Evolutionary conservation across 2,797 vertebrate species (phyloP).

Genomic region (Gambusia yucatana): DNA sequence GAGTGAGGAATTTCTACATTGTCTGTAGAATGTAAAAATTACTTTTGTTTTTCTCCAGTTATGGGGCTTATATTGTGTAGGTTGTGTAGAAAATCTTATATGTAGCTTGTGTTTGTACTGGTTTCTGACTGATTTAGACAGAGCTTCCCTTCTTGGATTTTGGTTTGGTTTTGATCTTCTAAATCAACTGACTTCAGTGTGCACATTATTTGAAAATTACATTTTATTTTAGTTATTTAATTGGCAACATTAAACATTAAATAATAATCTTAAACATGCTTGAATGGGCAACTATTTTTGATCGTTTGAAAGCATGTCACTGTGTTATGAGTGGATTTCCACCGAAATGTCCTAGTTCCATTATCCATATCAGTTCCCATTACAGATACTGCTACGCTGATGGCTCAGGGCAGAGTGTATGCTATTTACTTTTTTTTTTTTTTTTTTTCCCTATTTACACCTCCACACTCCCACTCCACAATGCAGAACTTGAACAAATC

Average conservation of each 20-base stretch:
- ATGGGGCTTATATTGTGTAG: neutral
- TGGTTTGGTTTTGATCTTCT: conserved; percentile 10
- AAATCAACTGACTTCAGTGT: conserved; percentile 27
- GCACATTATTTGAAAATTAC: conserved; percentile 25
- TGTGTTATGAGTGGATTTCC: neutral
- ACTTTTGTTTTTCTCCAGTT: neutral
- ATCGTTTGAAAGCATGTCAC: conserved; percentile 6
- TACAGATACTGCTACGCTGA: conserved; percentile 15
- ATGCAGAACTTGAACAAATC: conserved; percentile 23
- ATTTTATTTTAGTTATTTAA: conserved; percentile 3
- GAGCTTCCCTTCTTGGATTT: neutral
- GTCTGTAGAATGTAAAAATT: too few species aligned
- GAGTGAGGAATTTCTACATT: neutral
- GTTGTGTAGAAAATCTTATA: neutral
- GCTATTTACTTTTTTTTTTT: neutral
- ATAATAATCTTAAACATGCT: conserved; percentile 4
- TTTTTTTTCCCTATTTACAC: neutral
- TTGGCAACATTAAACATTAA: conserved; percentile 8
- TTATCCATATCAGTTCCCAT: conserved; percentile 12
- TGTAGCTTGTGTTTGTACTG: neutral
- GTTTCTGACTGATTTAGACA: neutral
- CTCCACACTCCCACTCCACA: neutral
- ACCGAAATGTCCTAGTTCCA: conserved; percentile 4
- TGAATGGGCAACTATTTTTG: neutral
- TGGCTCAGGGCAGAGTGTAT: conserved; percentile 10